Percentiles rank a stretch among this genome's conserved stretches.
phyloP scores from a whole-genome alignment of 35 echinoderm and acorn worm species.

The Nesometra sesokonis region DNA sequence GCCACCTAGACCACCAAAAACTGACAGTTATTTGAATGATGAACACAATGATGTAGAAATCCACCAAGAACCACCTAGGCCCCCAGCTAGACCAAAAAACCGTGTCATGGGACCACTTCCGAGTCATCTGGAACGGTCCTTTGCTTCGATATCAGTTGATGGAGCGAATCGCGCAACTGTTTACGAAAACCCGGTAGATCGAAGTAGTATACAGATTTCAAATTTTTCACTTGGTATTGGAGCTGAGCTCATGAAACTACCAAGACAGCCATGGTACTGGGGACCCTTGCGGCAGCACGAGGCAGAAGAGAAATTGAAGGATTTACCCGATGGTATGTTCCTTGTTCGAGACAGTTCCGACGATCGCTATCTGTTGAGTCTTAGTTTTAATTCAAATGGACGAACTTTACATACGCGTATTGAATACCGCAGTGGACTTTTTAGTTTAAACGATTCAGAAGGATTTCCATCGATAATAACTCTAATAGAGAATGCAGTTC shows the following conservation, averaged over 20 bases:
- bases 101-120: neutral
- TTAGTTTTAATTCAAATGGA: conserved; percentile 93
- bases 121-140: conserved; percentile 11
- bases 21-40: neutral
- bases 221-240: conserved; percentile 23
- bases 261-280: conserved; percentile 94
- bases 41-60: neutral
- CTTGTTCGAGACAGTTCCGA: conserved; percentile 95
- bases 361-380: conserved; percentile 76
- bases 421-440: conserved; percentile 77
- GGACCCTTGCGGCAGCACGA: conserved; percentile 75
- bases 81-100: conserved; percentile 61
- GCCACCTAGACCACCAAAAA: neutral
- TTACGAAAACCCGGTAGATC: conserved; percentile 28
- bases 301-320: conserved; percentile 70
- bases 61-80: conserved; percentile 47
- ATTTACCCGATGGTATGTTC: conserved; percentile 64
- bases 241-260: conserved; percentile 59
- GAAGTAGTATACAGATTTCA: conserved; percentile 4
- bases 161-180: conserved; percentile 4
- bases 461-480: conserved; percentile 79
- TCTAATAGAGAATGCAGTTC: conserved; percentile 65
- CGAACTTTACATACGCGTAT: conserved; percentile 86
- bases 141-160: neutral
- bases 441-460: conserved; percentile 90